Evolutionary conservation across 2,888 invertebrate species (phyloP).

Genomic region (Yponomeuta malinellus): DNA sequence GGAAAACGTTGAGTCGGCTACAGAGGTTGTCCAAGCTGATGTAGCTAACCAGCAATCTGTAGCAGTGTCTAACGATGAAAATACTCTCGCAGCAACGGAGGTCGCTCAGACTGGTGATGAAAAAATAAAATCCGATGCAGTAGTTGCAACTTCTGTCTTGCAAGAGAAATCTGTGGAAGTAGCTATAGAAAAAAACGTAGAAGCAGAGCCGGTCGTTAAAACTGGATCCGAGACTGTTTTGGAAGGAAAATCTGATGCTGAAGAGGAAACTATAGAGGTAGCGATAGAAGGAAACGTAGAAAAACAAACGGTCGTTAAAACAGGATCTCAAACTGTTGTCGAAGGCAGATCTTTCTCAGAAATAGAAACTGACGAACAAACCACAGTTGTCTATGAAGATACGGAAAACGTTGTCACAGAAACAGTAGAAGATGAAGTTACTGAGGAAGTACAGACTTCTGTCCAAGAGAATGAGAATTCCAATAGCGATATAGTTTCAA

Average conservation of each 20-base stretch:
- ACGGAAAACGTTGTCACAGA: neutral
- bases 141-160: conserved; percentile 1
- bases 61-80: neutral
- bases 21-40: neutral
- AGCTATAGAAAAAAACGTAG: neutral
- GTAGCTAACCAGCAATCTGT: no score
- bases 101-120: neutral
- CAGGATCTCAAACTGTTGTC: neutral
- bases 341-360: neutral
- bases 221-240: neutral
- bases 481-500: conserved; percentile 21
- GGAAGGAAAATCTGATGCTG: neutral
- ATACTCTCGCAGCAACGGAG: neutral
- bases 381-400: neutral
- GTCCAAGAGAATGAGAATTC: conserved; percentile 23
- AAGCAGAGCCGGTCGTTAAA: neutral
- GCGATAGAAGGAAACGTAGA: neutral
- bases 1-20: neutral
- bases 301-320: neutral
- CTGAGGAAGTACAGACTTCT: conserved; percentile 10
- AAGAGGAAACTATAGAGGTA: neutral
- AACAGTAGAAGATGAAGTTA: conserved; percentile 16
- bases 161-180: conserved; percentile 20
- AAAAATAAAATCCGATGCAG: neutral
- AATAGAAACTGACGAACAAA: neutral